A percentile compares a stretch with the other conserved stretches of the same genome.
phyloP scores from a whole-genome alignment of 2,888 invertebrate genomes.

The Monochamus alternatus region DNA sequence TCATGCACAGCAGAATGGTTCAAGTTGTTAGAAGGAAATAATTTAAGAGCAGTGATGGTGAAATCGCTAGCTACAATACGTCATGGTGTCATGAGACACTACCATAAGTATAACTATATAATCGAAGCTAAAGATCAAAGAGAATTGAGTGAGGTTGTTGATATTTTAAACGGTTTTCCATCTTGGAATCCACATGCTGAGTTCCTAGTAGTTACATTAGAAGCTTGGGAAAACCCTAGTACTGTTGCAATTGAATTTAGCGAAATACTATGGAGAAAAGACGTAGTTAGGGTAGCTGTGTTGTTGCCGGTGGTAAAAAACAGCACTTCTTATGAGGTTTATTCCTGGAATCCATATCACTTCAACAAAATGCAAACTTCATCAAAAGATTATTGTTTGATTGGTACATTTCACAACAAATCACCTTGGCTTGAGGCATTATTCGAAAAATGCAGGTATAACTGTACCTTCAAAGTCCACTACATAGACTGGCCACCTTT shows the following conservation, averaged over 20 bases:
- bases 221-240: slow-evolving; percentile 9
- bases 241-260: slow-evolving; percentile 20
- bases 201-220: slow-evolving; percentile 34
- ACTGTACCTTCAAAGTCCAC: background rate
- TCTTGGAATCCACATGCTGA: slow-evolving; percentile 31
- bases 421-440: slow-evolving; percentile 36
- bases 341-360: slow-evolving; percentile 36
- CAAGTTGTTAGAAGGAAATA: background rate
- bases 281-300: slow-evolving; percentile 37
- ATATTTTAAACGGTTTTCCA: slow-evolving; percentile 15
- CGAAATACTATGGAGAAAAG: slow-evolving; percentile 31
- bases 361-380: background rate
- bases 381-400: slow-evolving; percentile 33
- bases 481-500: background rate
- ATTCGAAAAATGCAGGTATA: background rate
- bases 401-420: slow-evolving; percentile 26
- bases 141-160: background rate
- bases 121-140: slow-evolving; percentile 31
- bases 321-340: slow-evolving; percentile 25
- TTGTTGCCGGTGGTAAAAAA: slow-evolving; percentile 36
- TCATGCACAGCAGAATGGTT: background rate
- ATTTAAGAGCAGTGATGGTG: slow-evolving; percentile 3
- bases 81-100: too few species aligned
- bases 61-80: background rate
- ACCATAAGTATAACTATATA: slow-evolving; percentile 29